Base-by-base conservation (phyloP, 2,113 vertebrate species). In the Acanthisitta chloris region DNA sequence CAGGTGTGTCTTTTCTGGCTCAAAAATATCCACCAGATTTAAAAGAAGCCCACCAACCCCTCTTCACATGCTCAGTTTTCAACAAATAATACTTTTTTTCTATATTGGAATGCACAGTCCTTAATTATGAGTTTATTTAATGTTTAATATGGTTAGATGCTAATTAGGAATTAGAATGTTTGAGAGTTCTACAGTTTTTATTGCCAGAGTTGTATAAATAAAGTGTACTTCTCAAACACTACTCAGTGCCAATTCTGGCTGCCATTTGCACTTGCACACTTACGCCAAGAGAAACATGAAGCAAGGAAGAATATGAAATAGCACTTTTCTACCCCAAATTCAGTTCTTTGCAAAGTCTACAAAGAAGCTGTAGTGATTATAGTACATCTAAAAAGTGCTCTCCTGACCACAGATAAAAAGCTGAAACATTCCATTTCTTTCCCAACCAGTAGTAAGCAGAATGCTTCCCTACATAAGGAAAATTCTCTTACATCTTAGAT, bases 401-500 rank as follows among this genome's bases (percentile, higher is more conserved):
- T 81, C 26, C 42, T 46, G 17, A 49, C 33, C 23, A 58, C 25
- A 59, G n/a, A 51, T 10, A 71, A 48, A 79, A 33, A 72, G 14
- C 34, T 62, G 34, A 45, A 61, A 51, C 6, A 46, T n/a, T 12
- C 20, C 33, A 28, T 51, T 79, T 55, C 5, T 73, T 54, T 36
- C 45, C 42, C 21, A 17, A 42, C 6, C 31, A 64, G 38, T 1
- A 40, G 25, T 40, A 62, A 85, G 12, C 34, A 51, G 40, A 92
- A 82, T 0, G 0, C 8, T 31, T 62, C 51, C 42, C 55, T 23
- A 4, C 6, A 9, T 14, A 33, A 66, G 12, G 24, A 42, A 92
- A 69, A 3, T n/a, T 61, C 43, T 51, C 42, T 51, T 25, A 8
- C 1, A 5, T 34, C 69, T 73, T 9, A 12, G 42, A 48, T 66